Conservation (phyloP, 2,888 invertebrate genomes). For the Eutolmus rufibarbis region DNA sequence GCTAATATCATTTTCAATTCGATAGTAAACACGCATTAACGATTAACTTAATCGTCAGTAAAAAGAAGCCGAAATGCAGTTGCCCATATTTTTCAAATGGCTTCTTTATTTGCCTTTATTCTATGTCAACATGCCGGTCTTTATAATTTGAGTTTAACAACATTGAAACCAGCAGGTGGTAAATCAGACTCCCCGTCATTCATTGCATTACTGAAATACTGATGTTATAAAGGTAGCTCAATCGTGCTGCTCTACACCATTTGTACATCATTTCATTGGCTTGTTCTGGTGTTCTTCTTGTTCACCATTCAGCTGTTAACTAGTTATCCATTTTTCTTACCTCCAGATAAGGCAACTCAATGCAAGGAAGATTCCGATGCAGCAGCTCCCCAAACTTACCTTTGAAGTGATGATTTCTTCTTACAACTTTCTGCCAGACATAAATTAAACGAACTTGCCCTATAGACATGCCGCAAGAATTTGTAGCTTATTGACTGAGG, state of each 20-base stretch:
- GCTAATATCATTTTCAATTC: not conserved
- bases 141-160: not conserved
- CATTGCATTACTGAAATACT: constrained; percentile 3
- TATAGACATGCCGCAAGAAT: not conserved
- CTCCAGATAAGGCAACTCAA: constrained; percentile 7
- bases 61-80: not conserved
- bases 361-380: not conserved
- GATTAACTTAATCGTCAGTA: not conserved
- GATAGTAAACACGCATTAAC: not conserved
- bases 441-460: constrained; percentile 4
- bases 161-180: constrained; percentile 14
- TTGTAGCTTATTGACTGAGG: not conserved
- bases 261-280: constrained; percentile 11
- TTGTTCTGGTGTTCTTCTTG: constrained; percentile 14
- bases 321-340: constrained; percentile 18
- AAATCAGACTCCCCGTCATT: constrained; percentile 14
- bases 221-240: constrained; percentile 10
- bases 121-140: not conserved
- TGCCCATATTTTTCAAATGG: not conserved
- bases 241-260: constrained; percentile 17
- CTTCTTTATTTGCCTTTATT: not conserved
- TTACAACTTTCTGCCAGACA: not conserved
- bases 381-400: constrained; percentile 1
- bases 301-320: constrained; percentile 17
- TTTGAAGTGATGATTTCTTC: constrained; percentile 21